Conservation (phyloP, 2,113 vertebrate species). For the Equus przewalskii region DNA sequence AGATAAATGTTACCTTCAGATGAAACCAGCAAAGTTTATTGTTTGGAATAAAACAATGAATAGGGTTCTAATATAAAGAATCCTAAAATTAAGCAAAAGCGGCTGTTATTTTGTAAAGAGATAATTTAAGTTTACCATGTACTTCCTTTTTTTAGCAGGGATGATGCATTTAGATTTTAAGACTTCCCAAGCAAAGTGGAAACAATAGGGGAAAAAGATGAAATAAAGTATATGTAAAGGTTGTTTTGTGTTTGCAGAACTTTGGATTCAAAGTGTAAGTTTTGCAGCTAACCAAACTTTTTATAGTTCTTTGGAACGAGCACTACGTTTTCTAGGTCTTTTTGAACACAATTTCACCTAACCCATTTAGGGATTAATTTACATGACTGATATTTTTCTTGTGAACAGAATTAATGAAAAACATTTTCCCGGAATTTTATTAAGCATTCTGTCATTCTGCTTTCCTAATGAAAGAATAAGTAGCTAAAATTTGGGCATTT, state of each 20-base stretch:
- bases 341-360: background rate
- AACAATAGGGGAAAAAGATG: background rate
- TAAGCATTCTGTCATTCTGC: background rate
- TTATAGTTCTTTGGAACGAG: background rate
- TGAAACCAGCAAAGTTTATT: constrained; percentile 58
- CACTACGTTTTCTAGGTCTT: background rate
- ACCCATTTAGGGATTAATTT: background rate
- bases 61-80: constrained; percentile 37
- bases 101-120: constrained; percentile 59
- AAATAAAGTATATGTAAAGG: background rate
- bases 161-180: constrained; percentile 39
- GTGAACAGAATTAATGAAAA: constrained; percentile 37
- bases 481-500: background rate
- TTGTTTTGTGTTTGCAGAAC: background rate
- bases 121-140: constrained; percentile 49
- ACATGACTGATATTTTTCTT: background rate
- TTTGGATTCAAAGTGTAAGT: background rate
- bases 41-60: constrained; percentile 56
- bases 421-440: background rate
- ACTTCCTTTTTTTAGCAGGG: background rate
- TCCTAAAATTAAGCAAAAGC: constrained; percentile 58
- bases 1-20: constrained; percentile 59
- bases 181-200: background rate
- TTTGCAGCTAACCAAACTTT: background rate
- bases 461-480: background rate